Evolutionary conservation across 2,797 vertebrate species (phyloP), one percentile per base, ranked within the genome.

Genomic region (Eptatretus atami): DNA sequence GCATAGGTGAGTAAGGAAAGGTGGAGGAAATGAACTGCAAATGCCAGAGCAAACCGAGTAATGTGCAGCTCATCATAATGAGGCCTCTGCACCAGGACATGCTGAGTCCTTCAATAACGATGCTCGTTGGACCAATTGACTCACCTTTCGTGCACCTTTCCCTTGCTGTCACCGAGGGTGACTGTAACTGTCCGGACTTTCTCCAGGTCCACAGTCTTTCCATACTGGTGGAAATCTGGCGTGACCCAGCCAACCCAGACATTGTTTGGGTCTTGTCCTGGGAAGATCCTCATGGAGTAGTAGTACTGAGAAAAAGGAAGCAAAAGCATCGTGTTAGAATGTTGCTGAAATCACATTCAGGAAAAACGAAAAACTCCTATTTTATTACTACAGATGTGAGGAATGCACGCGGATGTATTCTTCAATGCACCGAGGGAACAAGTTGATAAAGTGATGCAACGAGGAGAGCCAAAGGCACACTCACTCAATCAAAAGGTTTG

Each of bases 191-290:
- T 78, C 65, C 86, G 82, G 61, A 92, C 83, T 70, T 84, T 88
- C 67, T 71, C 71, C 65, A 93, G 78, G 69, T 93, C 85, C 64
- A 86, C 92, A 74, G 15, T 74, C 52, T 76, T 76, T 73, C 87
- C 84, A 1, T 76, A 80, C 70, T 82, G 81, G 70, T 92, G 86
- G 72, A 79, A 93, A 70, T 92, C 85, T 1, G 86, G 84, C n/a
- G 86, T 86, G 68, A 93, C 83, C 86, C 86, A 93, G 65, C 86
- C 86, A 2, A 87, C 70, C 86, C 86, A 93, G 52, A 86, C 84
- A 1, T 73, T 76, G 9, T 78, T 77, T 1, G 86, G 85, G 73
- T 93, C 86, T 74, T 93, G 83, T 1, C 86, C 86, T 2, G 86
- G 84, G 53, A 81, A 86, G 67, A 93, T 77, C 72, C 82, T 78